Base-by-base conservation (phyloP, 2,797 vertebrate species). In the Coregonus suidteri region DNA sequence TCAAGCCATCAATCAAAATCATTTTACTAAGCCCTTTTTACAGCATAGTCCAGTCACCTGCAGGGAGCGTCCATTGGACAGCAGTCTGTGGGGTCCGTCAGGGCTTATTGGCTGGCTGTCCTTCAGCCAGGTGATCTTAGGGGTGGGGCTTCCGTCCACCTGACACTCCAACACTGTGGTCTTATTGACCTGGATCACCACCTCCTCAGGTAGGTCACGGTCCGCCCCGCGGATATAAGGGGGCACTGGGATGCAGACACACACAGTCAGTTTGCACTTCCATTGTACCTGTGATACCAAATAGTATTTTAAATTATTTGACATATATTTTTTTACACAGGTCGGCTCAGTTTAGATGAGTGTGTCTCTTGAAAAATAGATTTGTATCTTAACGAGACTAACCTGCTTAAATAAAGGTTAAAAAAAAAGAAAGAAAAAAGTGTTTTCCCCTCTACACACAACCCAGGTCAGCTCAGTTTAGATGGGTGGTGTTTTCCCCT, bases 51-150 rank as follows among this genome's bases (percentile, higher is more conserved):
- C 41, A 14, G 52, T 20, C 34, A 98, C 98, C 96, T 98, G 95
- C 75, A 99, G 92, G 2, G 92, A 93, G 91, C 95, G 91, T 47
- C 97, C 96, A 85, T 80, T 94, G 54, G 95, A 95, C 56, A 97
- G 74, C 67, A 97, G 81, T 0, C 53, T 90, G 18, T 93, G 91
- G 9, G 83, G 91, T 11, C 85, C 86, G 0, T 93, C 93, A 79
- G 92, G 90, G 71, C 64, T 83, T 75, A 99, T 75, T 34, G 86
- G 88, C 51, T 93, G 93, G 52, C 94, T 93, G 74, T 99, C 96
- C 78, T 96, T 99, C 4, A 95, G 93, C 98, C 98, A 99, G 81
- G 90, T 93, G 81, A 96, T 93, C 72, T 91, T 95, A 0, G 97
- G 97, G 4, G 92, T 47, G 0, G 98, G 97, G 86, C 81, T 97